These are phyloP conservation scores for Scolopax bukidnonensis DNA, from an alignment of 2,797 vertebrate genomes.

Conservation along the genomic window DNA sequence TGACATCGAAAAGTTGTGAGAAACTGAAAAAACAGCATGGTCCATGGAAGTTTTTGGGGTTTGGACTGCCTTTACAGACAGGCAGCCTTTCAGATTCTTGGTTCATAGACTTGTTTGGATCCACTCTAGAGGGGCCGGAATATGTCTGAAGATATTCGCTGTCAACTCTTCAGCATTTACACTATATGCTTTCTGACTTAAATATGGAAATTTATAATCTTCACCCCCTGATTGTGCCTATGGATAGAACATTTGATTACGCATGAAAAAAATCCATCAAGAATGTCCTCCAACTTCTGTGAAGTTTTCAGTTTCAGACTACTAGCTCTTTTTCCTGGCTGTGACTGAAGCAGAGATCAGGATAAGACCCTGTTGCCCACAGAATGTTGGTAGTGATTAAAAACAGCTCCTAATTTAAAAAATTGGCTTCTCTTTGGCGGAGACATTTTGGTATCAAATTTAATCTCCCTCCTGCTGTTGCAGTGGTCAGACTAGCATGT, in stretches of 20 bases:
- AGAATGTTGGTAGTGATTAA: conserved; percentile 1
- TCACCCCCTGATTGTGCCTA: not conserved
- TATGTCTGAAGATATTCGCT: not conserved
- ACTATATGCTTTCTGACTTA: not conserved
- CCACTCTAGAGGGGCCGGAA: not conserved
- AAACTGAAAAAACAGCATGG: not conserved
- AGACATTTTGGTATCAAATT: conserved; percentile 19
- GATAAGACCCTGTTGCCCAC: not conserved
- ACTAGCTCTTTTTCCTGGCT: not conserved
- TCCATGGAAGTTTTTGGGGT: not conserved
- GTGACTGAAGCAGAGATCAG: not conserved
- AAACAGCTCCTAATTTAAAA: conserved; percentile 15
- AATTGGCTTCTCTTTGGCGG: not conserved
- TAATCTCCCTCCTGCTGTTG: conserved; percentile 16
- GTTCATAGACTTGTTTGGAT: not conserved
- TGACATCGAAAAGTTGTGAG: not conserved
- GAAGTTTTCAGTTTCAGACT: conserved; percentile 1
- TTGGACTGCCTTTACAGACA: not conserved
- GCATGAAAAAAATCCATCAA: not conserved
- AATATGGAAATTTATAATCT: not conserved
- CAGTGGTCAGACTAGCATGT: not conserved
- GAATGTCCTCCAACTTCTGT: not conserved
- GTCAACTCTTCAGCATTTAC: not conserved
- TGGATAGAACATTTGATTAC: not conserved
- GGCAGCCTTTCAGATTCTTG: not conserved